A percentile compares a stretch with the other conserved stretches of the same genome.
phyloP scores from a whole-genome alignment of 2,888 invertebrate genomes.

The Sycophila texana region DNA sequence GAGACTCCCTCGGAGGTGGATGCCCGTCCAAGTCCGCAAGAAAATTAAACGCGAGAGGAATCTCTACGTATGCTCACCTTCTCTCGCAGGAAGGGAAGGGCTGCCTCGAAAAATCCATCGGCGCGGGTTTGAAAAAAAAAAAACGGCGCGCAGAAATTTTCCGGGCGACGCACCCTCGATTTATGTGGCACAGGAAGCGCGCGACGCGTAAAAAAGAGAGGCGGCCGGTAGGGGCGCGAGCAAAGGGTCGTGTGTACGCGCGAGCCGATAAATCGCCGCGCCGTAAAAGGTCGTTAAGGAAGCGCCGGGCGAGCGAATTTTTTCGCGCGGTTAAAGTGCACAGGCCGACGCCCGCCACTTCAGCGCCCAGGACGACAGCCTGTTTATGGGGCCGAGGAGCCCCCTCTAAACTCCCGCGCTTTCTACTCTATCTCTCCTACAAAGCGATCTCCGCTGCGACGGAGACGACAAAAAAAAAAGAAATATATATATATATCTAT shows the following conservation, averaged over 20 bases:
- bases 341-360: constrained; percentile 1
- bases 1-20: neutral
- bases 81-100: neutral
- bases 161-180: neutral
- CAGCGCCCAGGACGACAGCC: constrained; percentile 22
- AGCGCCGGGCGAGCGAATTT: constrained; percentile 30
- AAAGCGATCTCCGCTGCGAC: constrained; percentile 13
- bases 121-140: neutral
- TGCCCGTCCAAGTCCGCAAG: neutral
- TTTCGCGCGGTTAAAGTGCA: constrained; percentile 7
- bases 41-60: neutral
- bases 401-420: neutral
- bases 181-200: neutral
- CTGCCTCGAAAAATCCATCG: neutral
- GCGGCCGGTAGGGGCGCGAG: no score
- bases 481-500: no score
- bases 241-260: neutral
- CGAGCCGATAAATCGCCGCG: constrained; percentile 40
- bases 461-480: no score
- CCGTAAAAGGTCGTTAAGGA: constrained; percentile 44
- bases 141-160: constrained; percentile 3
- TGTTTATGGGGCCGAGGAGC: constrained; percentile 35
- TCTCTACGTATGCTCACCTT: neutral
- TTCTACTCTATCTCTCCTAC: constrained; percentile 9
- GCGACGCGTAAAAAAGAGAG: neutral